Evolutionary conservation across 53 echinoderm and acorn worm species (phyloP).

Genomic region (Henricia sp.): DNA sequence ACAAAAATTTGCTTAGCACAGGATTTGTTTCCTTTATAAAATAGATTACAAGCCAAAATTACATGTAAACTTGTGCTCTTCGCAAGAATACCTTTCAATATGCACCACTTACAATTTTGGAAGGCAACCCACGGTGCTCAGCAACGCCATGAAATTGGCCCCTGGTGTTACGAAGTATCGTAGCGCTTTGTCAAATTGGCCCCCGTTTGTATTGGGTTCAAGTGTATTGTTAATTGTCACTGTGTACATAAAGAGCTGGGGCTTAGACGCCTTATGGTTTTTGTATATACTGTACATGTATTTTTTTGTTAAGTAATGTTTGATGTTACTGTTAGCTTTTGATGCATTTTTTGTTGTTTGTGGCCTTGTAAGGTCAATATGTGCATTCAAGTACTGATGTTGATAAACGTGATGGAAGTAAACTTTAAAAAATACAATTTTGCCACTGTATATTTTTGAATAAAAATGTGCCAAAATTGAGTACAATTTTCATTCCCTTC

Average conservation of each 20-base stretch:
- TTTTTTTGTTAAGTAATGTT: constrained; percentile 40
- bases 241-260: background rate
- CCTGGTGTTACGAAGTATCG: no score
- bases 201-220: background rate
- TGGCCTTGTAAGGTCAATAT: background rate
- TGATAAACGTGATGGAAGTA: constrained; percentile 45
- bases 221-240: constrained; percentile 20
- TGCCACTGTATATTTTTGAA: constrained; percentile 58
- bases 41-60: no score
- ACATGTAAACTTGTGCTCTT: no score
- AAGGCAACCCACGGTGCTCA: no score
- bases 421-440: constrained; percentile 4
- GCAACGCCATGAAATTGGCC: no score
- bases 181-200: no score
- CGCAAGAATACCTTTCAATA: no score
- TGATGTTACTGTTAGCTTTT: background rate
- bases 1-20: no score
- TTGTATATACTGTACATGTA: background rate
- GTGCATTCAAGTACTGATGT: constrained; percentile 7
- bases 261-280: background rate
- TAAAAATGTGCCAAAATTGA: constrained; percentile 28
- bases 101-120: no score
- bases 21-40: no score
- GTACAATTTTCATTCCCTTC: no score
- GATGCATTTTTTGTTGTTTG: background rate